phyloP scores from a whole-genome alignment of 1,140 invertebrate genomes.

The Harlomillsia oculata region DNA sequence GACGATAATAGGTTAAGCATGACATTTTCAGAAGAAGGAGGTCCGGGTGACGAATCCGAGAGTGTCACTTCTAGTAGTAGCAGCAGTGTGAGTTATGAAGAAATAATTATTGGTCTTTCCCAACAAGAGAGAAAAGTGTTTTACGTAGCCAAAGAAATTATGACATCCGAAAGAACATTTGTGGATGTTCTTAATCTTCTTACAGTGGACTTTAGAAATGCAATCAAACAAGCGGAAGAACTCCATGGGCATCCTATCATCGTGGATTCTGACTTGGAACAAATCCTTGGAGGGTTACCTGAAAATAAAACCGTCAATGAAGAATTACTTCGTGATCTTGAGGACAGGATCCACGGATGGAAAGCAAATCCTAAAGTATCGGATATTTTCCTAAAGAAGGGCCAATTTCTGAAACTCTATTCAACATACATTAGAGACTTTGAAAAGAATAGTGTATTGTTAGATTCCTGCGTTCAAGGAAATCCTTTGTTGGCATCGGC shows the following conservation, averaged over 20 bases:
- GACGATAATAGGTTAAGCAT: constrained; percentile 3
- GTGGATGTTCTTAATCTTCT: constrained; percentile 59
- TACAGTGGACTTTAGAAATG: constrained; percentile 54
- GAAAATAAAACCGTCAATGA: constrained; percentile 53
- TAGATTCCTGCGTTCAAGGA: constrained; percentile 53
- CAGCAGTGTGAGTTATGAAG: constrained; percentile 17
- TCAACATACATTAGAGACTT: constrained; percentile 63
- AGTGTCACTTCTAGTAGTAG: constrained; percentile 9
- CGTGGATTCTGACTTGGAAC: constrained; percentile 46
- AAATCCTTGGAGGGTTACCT: constrained; percentile 51
- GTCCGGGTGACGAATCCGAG: background rate
- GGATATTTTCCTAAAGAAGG: constrained; percentile 65
- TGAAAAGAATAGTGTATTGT: constrained; percentile 50
- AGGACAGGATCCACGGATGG: constrained; percentile 54
- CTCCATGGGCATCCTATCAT: constrained; percentile 39
- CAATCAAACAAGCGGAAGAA: constrained; percentile 44
- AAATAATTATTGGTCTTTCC: constrained; percentile 30
- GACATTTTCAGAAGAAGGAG: constrained; percentile 7
- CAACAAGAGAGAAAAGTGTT: constrained; percentile 43
- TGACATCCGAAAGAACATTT: constrained; percentile 59
- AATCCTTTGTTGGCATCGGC: constrained; percentile 52
- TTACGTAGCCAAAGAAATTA: constrained; percentile 56
- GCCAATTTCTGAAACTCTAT: constrained; percentile 65
- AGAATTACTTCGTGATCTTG: constrained; percentile 55
- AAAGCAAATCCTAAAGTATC: constrained; percentile 50